Conservation (phyloP, 2,113 vertebrate genomes). For the Tetrao urogallus region DNA sequence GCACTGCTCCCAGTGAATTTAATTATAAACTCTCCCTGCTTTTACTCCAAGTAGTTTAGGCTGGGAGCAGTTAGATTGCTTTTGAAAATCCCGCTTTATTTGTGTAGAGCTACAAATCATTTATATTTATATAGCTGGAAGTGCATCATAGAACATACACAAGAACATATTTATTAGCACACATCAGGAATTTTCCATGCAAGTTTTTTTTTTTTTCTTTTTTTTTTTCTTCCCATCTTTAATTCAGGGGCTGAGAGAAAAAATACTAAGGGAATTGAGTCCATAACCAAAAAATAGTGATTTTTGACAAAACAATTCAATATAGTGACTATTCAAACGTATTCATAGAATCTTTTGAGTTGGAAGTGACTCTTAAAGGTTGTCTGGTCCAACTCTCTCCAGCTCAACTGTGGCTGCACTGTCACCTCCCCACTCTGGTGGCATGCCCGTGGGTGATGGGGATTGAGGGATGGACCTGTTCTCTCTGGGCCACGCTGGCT, state of each 20-base stretch:
- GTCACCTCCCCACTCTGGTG: not conserved
- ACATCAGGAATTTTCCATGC: not conserved
- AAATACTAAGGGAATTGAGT: not conserved
- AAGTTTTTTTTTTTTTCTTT: not conserved
- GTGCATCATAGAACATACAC: conserved; percentile 4
- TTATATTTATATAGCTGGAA: conserved; percentile 24
- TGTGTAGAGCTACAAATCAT: conserved; percentile 37
- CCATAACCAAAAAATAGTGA: not conserved
- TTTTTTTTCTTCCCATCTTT: not conserved
- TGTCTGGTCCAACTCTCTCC: not conserved
- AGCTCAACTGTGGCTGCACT: not conserved
- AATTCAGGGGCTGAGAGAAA: not conserved
- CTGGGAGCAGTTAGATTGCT: conserved; percentile 49
- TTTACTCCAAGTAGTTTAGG: conserved; percentile 31
- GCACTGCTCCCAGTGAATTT: conserved; percentile 49
- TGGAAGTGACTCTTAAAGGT: too few relatives aligned
- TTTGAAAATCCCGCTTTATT: conserved; percentile 64
- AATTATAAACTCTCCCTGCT: conserved; percentile 53
- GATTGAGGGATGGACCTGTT: not conserved
- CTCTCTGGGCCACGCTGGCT: rapidly evolving
- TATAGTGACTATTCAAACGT: not conserved
- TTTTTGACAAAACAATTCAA: not conserved
- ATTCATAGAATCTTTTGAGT: too few relatives aligned
- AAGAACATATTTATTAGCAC: not conserved
- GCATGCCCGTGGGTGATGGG: not conserved